A percentile compares a stretch with the other conserved stretches of the same genome.
Evolutionary conservation across 2,888 invertebrate species (phyloP).

Genomic region (Thumatha senex): DNA sequence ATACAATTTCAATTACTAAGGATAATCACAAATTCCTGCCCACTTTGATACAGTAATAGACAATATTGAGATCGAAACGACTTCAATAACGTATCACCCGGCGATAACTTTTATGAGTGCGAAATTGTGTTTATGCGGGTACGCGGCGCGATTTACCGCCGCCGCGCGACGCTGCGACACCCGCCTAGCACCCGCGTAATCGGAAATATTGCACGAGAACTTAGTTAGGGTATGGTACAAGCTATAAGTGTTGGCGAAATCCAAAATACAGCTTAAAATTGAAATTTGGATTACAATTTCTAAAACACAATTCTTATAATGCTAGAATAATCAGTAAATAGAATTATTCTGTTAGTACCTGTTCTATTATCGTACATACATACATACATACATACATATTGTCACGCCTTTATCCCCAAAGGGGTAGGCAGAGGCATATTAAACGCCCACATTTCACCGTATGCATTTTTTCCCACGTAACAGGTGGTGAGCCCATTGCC

Average conservation of each 20-base stretch:
- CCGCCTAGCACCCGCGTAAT: conserved; percentile 51
- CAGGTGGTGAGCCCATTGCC: too few species aligned
- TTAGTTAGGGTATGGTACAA: conserved; percentile 50
- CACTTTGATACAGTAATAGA: conserved; percentile 42
- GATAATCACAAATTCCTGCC: conserved; percentile 14
- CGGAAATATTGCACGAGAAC: conserved; percentile 75
- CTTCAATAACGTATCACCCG: conserved; percentile 45
- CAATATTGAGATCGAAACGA: conserved; percentile 41
- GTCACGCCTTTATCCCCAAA: too few species aligned
- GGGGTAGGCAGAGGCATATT: too few species aligned
- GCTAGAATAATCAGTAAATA: too few species aligned
- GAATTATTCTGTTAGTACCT: too few species aligned
- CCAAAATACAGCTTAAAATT: too few species aligned
- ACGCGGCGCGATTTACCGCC: conserved; percentile 69
- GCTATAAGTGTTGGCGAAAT: conserved; percentile 19
- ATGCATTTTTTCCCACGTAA: too few species aligned
- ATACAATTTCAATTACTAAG: conserved; percentile 19
- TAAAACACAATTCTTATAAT: too few species aligned
- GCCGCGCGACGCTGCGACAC: conserved; percentile 26
- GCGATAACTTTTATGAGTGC: conserved; percentile 81
- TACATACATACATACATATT: too few species aligned
- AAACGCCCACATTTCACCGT: too few species aligned
- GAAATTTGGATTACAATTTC: too few species aligned
- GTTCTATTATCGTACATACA: too few species aligned
- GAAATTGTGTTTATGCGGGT: conserved; percentile 79